These are phyloP conservation scores for Mohoua ochrocephala DNA, from an alignment of 2,113 vertebrate species.

Conservation along the genomic window DNA sequence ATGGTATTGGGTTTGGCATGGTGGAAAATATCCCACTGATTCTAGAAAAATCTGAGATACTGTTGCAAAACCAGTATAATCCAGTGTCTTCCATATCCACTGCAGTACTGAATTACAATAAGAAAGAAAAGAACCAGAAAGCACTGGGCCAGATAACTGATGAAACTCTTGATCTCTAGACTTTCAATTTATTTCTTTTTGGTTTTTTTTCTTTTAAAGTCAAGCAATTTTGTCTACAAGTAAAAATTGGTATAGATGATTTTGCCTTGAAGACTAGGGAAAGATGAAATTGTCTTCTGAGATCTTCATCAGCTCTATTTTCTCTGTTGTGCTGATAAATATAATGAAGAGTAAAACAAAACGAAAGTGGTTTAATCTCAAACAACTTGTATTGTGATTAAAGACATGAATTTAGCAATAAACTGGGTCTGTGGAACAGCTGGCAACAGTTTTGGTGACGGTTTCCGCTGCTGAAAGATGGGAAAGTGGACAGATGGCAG, in stretches of 20 bases:
- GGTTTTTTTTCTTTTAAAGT: neutral
- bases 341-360: neutral
- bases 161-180: neutral
- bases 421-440: neutral
- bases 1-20: neutral
- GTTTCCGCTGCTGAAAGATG: neutral
- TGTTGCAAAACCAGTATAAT: neutral
- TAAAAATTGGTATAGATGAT: neutral
- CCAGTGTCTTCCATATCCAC: neutral
- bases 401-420: neutral
- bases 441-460: neutral
- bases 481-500: neutral
- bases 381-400: neutral
- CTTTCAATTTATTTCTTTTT: neutral
- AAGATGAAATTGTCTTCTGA: neutral
- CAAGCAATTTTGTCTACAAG: neutral
- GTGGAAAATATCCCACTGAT: neutral
- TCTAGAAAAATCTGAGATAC: neutral
- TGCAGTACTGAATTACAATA: neutral
- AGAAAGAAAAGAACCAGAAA: neutral
- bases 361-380: neutral
- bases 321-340: neutral
- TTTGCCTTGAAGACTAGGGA: neutral
- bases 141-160: neutral
- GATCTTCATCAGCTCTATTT: neutral